Evolutionary conservation across 1,140 invertebrate genomes (phyloP).

Genomic region (Listronotus bonariensis): DNA sequence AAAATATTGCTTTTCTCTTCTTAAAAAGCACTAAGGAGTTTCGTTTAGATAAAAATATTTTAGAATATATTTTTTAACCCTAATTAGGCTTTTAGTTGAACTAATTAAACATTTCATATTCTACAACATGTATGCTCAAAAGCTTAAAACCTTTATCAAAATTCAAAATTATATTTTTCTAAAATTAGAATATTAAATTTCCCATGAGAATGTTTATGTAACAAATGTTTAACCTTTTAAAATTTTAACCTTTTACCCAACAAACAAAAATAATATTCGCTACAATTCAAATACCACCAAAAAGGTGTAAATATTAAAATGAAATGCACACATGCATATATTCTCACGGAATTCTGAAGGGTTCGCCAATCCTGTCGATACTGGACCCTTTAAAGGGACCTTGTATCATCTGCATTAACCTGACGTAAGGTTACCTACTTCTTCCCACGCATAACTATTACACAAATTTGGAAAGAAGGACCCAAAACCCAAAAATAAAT

Average conservation of each 20-base stretch:
- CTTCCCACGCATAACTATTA: constrained; percentile 34
- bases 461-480: constrained; percentile 23
- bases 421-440: constrained; percentile 28
- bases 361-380: constrained; percentile 11
- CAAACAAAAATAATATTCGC: not conserved
- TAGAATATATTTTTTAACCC: no score
- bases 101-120: no score
- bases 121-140: no score
- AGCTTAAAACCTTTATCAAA: no score
- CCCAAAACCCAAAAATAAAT: constrained; percentile 13
- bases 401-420: constrained; percentile 26
- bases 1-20: no score
- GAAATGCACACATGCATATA: constrained; percentile 19
- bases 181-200: not conserved
- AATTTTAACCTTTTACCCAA: not conserved
- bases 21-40: no score
- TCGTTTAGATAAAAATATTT: no score
- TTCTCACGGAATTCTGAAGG: constrained; percentile 23
- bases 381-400: constrained; percentile 7
- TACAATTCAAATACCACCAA: not conserved
- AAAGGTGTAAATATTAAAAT: constrained; percentile 29
- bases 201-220: not conserved
- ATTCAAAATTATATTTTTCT: no score
- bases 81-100: no score
- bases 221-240: no score